Conservation (phyloP, 2,888 invertebrate species). For the Bruchidius siliquastri region DNA sequence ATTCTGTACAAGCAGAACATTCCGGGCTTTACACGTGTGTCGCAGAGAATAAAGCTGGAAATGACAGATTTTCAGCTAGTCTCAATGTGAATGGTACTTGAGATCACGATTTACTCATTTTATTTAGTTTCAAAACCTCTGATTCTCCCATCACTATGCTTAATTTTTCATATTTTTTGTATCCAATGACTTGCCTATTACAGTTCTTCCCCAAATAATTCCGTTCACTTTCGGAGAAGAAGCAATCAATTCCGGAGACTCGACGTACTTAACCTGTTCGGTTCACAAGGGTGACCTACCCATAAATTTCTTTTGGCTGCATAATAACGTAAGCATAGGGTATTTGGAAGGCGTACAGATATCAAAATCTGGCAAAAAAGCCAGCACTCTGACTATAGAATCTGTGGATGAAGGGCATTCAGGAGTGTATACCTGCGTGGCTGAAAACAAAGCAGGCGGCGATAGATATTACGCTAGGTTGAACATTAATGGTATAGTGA, state of each 20-base stretch:
- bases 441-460: conserved; percentile 57
- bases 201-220: conserved; percentile 70
- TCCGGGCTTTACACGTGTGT: conserved; percentile 68
- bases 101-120: conserved; percentile 3
- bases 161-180: too few species aligned
- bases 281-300: conserved; percentile 75
- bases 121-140: conserved; percentile 1
- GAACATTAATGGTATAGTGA: conserved; percentile 60
- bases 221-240: conserved; percentile 72
- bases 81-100: conserved; percentile 65
- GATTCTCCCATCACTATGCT: neutral
- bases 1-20: conserved; percentile 59
- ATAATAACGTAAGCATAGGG: conserved; percentile 50
- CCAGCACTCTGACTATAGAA: conserved; percentile 58
- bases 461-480: conserved; percentile 62
- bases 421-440: conserved; percentile 56
- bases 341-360: conserved; percentile 51
- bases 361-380: conserved; percentile 56
- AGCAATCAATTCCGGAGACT: conserved; percentile 46
- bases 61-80: conserved; percentile 56
- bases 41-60: conserved; percentile 64
- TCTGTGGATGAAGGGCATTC: conserved; percentile 53
- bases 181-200: too few species aligned
- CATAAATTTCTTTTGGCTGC: conserved; percentile 68
- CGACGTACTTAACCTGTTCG: conserved; percentile 51